Conservation (phyloP, 2,113 vertebrate species). For the Pollimyrus isidori region DNA sequence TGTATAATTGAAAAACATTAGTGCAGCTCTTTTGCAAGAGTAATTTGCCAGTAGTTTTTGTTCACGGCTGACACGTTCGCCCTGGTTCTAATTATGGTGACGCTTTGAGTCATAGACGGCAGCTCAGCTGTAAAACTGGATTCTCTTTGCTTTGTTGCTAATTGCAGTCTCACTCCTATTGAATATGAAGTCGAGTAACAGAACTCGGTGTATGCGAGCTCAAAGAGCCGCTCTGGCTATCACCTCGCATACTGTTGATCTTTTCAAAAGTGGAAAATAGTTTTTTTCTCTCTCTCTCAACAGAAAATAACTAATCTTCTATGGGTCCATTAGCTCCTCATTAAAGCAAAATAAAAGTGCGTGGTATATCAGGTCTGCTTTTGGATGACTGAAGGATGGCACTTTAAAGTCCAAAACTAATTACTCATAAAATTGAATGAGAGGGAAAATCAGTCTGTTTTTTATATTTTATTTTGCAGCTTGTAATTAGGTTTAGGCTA, state of each 20-base stretch:
- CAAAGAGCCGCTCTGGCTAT: constrained; percentile 89
- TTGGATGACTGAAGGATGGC: constrained; percentile 99
- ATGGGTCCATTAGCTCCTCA: constrained; percentile 99
- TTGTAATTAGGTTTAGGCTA: constrained; percentile 99
- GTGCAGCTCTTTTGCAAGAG: constrained; percentile 87
- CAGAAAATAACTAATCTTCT: constrained; percentile 94
- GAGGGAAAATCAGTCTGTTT: constrained; percentile 98
- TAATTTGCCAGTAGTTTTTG: constrained; percentile 99
- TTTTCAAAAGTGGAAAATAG: constrained; percentile 99
- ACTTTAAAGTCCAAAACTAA: constrained; percentile 99
- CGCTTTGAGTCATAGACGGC: constrained; percentile 74
- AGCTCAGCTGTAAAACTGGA: constrained; percentile 79
- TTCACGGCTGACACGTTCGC: constrained; percentile 93
- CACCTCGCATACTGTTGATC: constrained; percentile 99
- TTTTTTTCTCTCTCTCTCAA: constrained; percentile 70
- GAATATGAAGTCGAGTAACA: constrained; percentile 97
- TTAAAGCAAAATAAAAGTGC: constrained; percentile 99
- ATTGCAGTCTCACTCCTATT: constrained; percentile 98
- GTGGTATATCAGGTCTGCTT: constrained; percentile 99
- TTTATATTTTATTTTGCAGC: constrained; percentile 98
- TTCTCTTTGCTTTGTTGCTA: constrained; percentile 80
- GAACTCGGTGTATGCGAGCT: constrained; percentile 84
- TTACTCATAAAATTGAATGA: constrained; percentile 99
- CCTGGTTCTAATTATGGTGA: constrained; percentile 85
- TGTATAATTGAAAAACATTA: constrained; percentile 99